Evolutionary conservation across 2,888 invertebrate genomes (phyloP), one percentile per base, ranked within the genome.

Genomic region (Operophtera brumata): DNA sequence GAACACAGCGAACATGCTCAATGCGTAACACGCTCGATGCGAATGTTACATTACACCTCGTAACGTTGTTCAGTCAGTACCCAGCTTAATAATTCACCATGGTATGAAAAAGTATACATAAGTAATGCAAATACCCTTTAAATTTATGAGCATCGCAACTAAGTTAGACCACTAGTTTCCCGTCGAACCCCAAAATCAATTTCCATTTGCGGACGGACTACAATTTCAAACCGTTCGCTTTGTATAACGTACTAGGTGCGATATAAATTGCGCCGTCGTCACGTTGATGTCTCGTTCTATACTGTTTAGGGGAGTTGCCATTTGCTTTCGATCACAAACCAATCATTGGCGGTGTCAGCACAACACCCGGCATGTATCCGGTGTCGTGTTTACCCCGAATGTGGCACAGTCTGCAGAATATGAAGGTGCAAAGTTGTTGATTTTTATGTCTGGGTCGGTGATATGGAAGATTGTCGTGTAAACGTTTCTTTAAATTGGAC

Each of bases 311-410:
- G 50, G 20, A 51, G 55, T 73, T 73, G 77, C 86, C 86, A 86
- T 88, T 89, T 85, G 85, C 78, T 84, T 84, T 80, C 84, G 76
- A 85, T 85, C 80, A 82, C 78, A 80, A 80, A 81, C 80, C 82
- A 84, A 86, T 86, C 81, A 81, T 72, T 70, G 77, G 66, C 60
- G 65, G 52, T 51, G 47, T 48, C 46, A 48, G 43, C 49, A 52
- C 41, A 57, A 54, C 52, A 57, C 61, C 55, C 36, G 37, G 39
- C 34, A 35, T 49, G 48, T 36, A 43, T 41, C 43, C 32, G 35
- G 25, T 59, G 48, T 49, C 56, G 43, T 51, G 39, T 47, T 54
- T 57, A 44, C 42, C 54, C 53, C 32, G 57, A 58, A 59, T 57
- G 40, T 57, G 46, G 59, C 58, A 45, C 20, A 47, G 34, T 51